A percentile compares a stretch with the other conserved stretches of the same genome.
phyloP scores from a whole-genome alignment of 2,888 invertebrate genomes.

The Ctena decussata region DNA sequence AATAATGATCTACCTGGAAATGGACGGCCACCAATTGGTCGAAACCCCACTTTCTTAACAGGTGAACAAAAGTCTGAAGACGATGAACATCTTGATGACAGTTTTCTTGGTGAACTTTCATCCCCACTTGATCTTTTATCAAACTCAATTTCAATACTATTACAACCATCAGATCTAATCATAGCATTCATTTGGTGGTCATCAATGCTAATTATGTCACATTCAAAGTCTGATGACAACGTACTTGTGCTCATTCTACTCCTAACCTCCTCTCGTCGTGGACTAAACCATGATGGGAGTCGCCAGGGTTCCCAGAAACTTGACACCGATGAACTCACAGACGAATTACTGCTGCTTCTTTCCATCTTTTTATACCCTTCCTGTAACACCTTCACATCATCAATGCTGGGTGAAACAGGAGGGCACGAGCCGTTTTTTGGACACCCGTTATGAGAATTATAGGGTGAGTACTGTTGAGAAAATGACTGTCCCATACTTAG shows the following conservation, averaged over 20 bases:
- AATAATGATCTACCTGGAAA: background rate
- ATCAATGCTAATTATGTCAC: conserved; percentile 78
- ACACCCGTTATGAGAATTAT: conserved; percentile 73
- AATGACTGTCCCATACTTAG: conserved; percentile 60
- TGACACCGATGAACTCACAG: conserved; percentile 24
- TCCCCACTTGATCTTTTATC: conserved; percentile 62
- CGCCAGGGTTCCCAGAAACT: conserved; percentile 54
- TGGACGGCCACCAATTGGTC: conserved; percentile 1
- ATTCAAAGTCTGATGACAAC: conserved; percentile 72
- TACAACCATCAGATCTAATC: conserved; percentile 78
- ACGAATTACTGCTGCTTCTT: conserved; percentile 15
- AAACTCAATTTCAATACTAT: conserved; percentile 79
- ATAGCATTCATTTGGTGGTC: conserved; percentile 78
- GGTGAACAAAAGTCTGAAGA: background rate
- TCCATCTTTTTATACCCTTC: conserved; percentile 69
- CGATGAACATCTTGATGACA: conserved; percentile 28
- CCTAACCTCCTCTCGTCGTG: conserved; percentile 54
- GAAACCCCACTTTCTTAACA: background rate
- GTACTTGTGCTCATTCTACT: conserved; percentile 65
- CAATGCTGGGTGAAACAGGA: conserved; percentile 77
- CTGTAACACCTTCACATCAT: conserved; percentile 75
- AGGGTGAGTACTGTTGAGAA: conserved; percentile 64
- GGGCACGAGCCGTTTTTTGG: conserved; percentile 78
- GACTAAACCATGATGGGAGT: conserved; percentile 48
- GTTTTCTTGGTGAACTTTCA: conserved; percentile 50